Percentiles rank a stretch among this genome's conserved stretches.
Conservation (phyloP, 2,888 invertebrate species). For the Arge pagana region DNA sequence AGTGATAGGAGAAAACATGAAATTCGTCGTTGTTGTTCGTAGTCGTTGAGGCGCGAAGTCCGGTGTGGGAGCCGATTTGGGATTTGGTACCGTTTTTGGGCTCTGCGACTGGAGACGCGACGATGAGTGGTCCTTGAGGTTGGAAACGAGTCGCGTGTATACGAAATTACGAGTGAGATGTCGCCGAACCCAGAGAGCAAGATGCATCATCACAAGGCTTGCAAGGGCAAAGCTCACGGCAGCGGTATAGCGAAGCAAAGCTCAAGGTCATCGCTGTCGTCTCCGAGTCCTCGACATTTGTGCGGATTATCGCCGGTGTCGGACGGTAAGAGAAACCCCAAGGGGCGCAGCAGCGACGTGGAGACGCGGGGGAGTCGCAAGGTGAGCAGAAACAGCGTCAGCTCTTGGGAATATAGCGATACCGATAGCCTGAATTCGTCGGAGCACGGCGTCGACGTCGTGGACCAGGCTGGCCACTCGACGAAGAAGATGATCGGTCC, state of each 20-base stretch:
- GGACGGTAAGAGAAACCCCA: slow-evolving; percentile 10
- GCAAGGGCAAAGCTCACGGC: slow-evolving; percentile 78
- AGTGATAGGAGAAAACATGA: too few relatives aligned
- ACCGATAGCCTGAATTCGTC: slow-evolving; percentile 67
- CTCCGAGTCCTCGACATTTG: slow-evolving; percentile 37
- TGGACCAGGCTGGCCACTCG: slow-evolving; percentile 35
- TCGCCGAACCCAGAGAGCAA: slow-evolving; percentile 62
- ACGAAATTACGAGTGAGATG: too few relatives aligned
- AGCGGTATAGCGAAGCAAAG: slow-evolving; percentile 67
- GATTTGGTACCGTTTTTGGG: too few relatives aligned
- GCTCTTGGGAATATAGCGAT: slow-evolving; percentile 70
- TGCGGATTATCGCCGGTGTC: slow-evolving; percentile 16
- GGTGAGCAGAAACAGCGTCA: slow-evolving; percentile 66
- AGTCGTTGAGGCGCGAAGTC: too few relatives aligned
- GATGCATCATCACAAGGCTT: slow-evolving; percentile 70
- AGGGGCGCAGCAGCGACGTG: slow-evolving; percentile 5
- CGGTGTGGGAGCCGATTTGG: too few relatives aligned
- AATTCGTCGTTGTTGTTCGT: too few relatives aligned
- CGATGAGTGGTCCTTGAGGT: too few relatives aligned
- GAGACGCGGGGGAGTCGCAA: slow-evolving; percentile 57
- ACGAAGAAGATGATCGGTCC: slow-evolving; percentile 39
- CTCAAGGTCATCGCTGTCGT: slow-evolving; percentile 59
- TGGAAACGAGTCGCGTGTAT: too few relatives aligned
- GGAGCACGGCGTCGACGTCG: slow-evolving; percentile 40
- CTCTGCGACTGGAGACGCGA: too few relatives aligned